Evolutionary conservation across 2,888 invertebrate species (phyloP), one percentile per base, ranked within the genome.

Genomic region (Terebella lapidaria): DNA sequence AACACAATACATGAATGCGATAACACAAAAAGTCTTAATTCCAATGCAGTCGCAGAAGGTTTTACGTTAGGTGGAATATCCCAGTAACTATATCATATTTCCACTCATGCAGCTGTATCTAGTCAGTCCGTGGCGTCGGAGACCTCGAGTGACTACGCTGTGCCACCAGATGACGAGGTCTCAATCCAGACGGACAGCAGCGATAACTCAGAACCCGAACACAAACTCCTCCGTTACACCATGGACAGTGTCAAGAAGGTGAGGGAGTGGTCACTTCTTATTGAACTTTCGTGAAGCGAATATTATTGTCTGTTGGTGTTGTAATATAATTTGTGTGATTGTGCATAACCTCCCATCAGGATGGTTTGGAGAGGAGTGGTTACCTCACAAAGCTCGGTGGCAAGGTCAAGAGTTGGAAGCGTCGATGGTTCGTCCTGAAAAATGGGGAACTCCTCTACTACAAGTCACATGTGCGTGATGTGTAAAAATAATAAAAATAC

Each of bases 321-420:
- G 42, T 35, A n/a, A 15, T 10, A 15, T 10, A 15, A n/a, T 35
- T 10, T 35, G 42, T 35, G 42, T 35, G 42, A 15, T 10, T 35
- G 42, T 35, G 42, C n/a, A n/a, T n/a, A n/a, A 10, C n/a, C n/a
- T 35, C 10, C n/a, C 42, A 15, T 35, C 49, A 67, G 67, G 66
- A 60, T 35, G 53, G 53, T 54, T 59, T 94, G 55, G 95, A 95
- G 79, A 94, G 94, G 82, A 87, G 85, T 71, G 94, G 94, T 0
- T 92, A 92, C 75, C 84, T 94, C 47, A 91, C 91, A 47, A 92
- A 92, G 79, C 84, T 92, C 68, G 94, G 95, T 24, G 96, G 96
- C 25, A 94, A 95, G 79, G 84, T 96, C 26, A 96, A 95, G 83
- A 95, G 94, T 0, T 94, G 96, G 94, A 86, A 94, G 71, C 91